Conservation (phyloP, 2,113 vertebrate species). For the Entelurus aequoreus region DNA sequence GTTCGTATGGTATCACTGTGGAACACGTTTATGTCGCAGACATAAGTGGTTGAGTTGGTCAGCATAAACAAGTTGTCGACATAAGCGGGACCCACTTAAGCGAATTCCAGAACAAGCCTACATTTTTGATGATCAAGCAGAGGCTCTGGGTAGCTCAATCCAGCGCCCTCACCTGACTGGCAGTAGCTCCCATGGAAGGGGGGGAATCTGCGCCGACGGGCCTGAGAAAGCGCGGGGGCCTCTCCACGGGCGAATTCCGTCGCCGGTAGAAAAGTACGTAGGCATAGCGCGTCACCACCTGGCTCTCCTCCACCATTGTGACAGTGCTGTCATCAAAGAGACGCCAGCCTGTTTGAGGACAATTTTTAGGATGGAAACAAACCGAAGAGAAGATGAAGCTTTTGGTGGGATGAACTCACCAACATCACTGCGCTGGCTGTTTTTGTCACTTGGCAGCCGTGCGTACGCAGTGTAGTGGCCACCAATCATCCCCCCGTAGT, state of each 20-base stretch:
- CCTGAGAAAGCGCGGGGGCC: constrained; percentile 76
- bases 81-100: neutral
- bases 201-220: constrained; percentile 73
- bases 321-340: constrained; percentile 97
- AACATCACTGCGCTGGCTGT: constrained; percentile 96
- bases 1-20: too few species aligned
- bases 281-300: constrained; percentile 93
- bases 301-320: constrained; percentile 94
- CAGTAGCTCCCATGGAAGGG: constrained; percentile 74
- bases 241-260: constrained; percentile 94
- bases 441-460: constrained; percentile 90
- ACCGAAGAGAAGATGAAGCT: neutral
- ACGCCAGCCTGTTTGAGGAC: constrained; percentile 82
- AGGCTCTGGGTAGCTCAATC: neutral
- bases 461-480: constrained; percentile 97
- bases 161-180: constrained; percentile 87
- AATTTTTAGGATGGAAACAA: neutral
- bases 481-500: constrained; percentile 97
- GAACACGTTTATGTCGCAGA: too few species aligned
- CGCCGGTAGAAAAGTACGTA: constrained; percentile 97
- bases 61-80: too few species aligned
- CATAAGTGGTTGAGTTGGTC: too few species aligned
- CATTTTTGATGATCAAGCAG: too few species aligned
- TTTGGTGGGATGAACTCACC: constrained; percentile 69
- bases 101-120: neutral